Evolutionary conservation across 2,888 invertebrate genomes (phyloP).

Genomic region (Lepidochrysops patricia): DNA sequence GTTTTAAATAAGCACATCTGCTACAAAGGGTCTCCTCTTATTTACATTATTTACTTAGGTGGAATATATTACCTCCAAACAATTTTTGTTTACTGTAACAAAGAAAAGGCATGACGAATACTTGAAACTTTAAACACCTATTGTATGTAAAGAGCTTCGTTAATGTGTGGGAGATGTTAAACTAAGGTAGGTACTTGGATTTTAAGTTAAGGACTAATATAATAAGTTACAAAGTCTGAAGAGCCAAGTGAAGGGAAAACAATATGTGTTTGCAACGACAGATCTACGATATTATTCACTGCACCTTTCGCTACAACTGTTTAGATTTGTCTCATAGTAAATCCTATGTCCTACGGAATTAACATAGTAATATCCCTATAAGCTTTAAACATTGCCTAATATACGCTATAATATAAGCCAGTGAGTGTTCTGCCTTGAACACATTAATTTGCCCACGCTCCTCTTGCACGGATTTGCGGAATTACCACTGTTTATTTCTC

Average conservation of each 20-base stretch:
- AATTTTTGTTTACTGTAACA: conserved; percentile 1
- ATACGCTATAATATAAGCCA: conserved; percentile 48
- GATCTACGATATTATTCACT: background rate
- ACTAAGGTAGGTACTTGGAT: too few species aligned
- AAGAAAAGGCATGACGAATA: background rate
- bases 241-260: too few species aligned
- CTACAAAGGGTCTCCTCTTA: conserved; percentile 10
- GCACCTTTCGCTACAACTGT: background rate
- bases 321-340: background rate
- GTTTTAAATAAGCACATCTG: conserved; percentile 13
- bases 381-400: conserved; percentile 28
- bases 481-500: conserved; percentile 57
- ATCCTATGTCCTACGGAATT: background rate
- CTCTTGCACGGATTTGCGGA: conserved; percentile 52
- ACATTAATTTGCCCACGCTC: conserved; percentile 50
- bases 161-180: background rate
- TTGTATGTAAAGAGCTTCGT: background rate
- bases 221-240: too few species aligned
- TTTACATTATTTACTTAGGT: conserved; percentile 12
- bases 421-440: conserved; percentile 37
- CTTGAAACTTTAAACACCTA: background rate
- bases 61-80: conserved; percentile 8
- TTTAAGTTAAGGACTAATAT: too few species aligned
- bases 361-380: background rate
- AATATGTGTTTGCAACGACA: background rate